phyloP scores from a whole-genome alignment of 1,140 invertebrate species.

The Brachionus calyciflorus region DNA sequence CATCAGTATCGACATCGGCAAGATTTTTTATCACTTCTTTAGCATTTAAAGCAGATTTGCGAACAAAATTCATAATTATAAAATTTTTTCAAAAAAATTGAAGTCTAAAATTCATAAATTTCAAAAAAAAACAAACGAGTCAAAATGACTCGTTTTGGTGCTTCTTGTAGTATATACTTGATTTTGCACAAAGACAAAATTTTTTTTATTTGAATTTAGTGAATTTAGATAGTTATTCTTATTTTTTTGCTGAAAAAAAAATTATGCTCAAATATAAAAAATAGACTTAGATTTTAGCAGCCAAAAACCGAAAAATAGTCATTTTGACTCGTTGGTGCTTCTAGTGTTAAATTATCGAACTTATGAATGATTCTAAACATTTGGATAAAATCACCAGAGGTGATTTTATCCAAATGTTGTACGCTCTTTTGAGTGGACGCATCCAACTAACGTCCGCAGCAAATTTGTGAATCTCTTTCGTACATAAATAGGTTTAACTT shows the following conservation, averaged over 20 bases:
- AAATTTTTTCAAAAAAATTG: background rate
- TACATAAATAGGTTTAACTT: no score
- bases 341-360: conserved; percentile 13
- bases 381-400: no score
- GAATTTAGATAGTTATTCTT: background rate
- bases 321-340: conserved; percentile 4
- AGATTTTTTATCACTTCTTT: background rate
- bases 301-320: background rate
- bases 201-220: background rate
- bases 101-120: background rate
- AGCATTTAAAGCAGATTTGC: background rate
- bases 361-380: no score
- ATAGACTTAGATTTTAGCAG: background rate
- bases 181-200: background rate
- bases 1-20: background rate
- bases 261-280: background rate
- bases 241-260: background rate
- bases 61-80: background rate
- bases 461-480: no score
- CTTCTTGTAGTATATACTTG: background rate
- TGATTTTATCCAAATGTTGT: no score
- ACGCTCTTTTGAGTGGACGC: no score
- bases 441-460: no score
- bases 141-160: background rate
- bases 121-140: background rate